These are phyloP conservation scores for Perdita meconis DNA, from an alignment of 2,888 invertebrate genomes.

Conservation along the genomic window DNA sequence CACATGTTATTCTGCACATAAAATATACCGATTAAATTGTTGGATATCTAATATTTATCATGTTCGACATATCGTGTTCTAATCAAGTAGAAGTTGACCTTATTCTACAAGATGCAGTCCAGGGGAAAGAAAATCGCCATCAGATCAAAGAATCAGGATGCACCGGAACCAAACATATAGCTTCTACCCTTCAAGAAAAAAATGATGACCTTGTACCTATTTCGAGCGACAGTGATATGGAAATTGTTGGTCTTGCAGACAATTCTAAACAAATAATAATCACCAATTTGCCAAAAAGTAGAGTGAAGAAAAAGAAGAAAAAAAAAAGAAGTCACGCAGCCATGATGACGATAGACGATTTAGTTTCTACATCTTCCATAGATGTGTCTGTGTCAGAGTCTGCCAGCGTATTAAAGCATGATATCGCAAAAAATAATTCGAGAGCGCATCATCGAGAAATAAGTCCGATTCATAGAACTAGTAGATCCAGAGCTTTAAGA, in stretches of 20 bases:
- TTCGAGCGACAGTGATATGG: conserved; percentile 82
- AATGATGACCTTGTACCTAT: conserved; percentile 81
- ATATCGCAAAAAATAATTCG: conserved; percentile 51
- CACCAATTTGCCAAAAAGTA: conserved; percentile 48
- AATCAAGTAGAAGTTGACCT: conserved; percentile 80
- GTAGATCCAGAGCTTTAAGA: conserved; percentile 44
- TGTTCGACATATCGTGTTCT: conserved; percentile 62
- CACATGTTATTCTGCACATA: background rate
- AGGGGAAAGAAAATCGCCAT: conserved; percentile 82
- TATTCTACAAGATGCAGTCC: conserved; percentile 81
- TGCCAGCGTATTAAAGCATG: conserved; percentile 31
- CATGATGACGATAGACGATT: conserved; percentile 56
- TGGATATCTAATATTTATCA: conserved; percentile 24
- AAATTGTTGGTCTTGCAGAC: conserved; percentile 77
- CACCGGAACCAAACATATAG: conserved; percentile 61
- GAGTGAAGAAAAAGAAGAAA: conserved; percentile 74
- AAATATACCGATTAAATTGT: conserved; percentile 4
- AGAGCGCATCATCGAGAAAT: conserved; percentile 62
- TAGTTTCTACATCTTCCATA: conserved; percentile 55
- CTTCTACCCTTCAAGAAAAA: conserved; percentile 77
- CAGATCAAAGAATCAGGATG: conserved; percentile 74
- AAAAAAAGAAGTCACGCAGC: conserved; percentile 69
- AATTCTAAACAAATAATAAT: conserved; percentile 62
- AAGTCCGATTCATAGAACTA: conserved; percentile 62
- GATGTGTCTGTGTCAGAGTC: conserved; percentile 37